These are phyloP conservation scores for Triplophysa tibetana DNA, from an alignment of 2,113 vertebrate genomes.

Conservation along the genomic window DNA sequence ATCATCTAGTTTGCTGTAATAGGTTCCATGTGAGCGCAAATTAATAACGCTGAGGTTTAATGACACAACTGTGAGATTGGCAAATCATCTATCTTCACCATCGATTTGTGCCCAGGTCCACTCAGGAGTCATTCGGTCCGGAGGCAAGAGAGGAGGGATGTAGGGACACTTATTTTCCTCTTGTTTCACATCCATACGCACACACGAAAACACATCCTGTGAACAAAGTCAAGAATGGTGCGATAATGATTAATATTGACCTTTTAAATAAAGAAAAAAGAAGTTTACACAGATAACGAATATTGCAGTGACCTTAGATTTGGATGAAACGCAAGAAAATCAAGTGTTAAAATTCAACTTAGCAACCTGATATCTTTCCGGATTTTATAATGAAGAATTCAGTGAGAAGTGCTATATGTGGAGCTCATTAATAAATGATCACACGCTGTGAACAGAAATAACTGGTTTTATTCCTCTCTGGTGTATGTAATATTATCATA, in stretches of 20 bases:
- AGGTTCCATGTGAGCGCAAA: slow-evolving; percentile 54
- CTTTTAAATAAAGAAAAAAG: neutral
- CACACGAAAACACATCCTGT: neutral
- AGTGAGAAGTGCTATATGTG: slow-evolving; percentile 29
- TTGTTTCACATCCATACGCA: neutral
- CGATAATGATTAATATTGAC: slow-evolving; percentile 3
- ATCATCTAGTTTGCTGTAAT: slow-evolving; percentile 51
- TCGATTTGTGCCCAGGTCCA: slow-evolving; percentile 49
- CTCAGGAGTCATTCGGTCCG: slow-evolving; percentile 36
- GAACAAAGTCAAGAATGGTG: neutral
- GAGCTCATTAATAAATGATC: slow-evolving; percentile 35
- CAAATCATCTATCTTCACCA: slow-evolving; percentile 53
- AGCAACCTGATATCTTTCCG: slow-evolving; percentile 10
- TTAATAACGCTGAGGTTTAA: slow-evolving; percentile 65
- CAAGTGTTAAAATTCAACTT: neutral
- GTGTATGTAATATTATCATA: slow-evolving; percentile 32
- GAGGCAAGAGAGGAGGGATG: neutral
- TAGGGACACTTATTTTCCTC: neutral
- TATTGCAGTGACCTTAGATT: neutral
- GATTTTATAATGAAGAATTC: slow-evolving; percentile 32
- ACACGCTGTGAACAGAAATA: slow-evolving; percentile 19
- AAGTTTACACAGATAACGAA: neutral
- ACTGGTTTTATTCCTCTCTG: neutral
- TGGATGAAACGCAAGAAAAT: neutral
- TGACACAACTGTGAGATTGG: slow-evolving; percentile 54